phyloP scores from a whole-genome alignment of 2,797 vertebrate species.

The Alauda arvensis region DNA sequence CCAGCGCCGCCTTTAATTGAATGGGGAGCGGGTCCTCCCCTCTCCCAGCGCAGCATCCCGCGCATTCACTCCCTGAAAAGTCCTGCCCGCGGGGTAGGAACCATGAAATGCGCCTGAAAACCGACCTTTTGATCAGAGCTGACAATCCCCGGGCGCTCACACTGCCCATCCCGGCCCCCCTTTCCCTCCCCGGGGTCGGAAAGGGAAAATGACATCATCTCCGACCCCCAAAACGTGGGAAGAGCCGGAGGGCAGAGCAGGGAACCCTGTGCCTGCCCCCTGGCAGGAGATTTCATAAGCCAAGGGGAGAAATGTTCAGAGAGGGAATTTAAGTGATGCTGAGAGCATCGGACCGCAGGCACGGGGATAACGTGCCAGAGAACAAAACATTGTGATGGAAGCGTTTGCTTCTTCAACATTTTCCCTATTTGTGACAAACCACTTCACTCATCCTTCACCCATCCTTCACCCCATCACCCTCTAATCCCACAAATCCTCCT shows the following conservation, averaged over 20 bases:
- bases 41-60: conserved; percentile 32
- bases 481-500: neutral
- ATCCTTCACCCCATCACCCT: neutral
- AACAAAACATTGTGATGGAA: neutral
- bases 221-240: neutral
- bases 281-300: neutral
- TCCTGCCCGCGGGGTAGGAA: conserved; percentile 27
- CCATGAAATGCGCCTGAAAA: conserved; percentile 61
- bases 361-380: rapidly evolving
- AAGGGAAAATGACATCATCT: conserved; percentile 41
- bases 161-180: neutral
- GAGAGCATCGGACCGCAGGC: neutral
- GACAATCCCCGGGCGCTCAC: conserved; percentile 1
- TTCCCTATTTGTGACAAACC: neutral
- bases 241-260: neutral
- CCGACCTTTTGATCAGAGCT: conserved; percentile 53
- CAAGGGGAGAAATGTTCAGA: neutral
- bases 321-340: neutral
- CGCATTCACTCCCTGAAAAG: conserved; percentile 44
- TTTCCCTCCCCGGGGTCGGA: neutral
- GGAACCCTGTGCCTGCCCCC: neutral
- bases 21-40: conserved; percentile 29
- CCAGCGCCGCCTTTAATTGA: neutral
- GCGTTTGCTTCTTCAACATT: neutral
- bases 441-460: neutral